These are phyloP conservation scores for Bubo scandiacus DNA, from an alignment of 2,113 vertebrate species.

Conservation along the genomic window DNA sequence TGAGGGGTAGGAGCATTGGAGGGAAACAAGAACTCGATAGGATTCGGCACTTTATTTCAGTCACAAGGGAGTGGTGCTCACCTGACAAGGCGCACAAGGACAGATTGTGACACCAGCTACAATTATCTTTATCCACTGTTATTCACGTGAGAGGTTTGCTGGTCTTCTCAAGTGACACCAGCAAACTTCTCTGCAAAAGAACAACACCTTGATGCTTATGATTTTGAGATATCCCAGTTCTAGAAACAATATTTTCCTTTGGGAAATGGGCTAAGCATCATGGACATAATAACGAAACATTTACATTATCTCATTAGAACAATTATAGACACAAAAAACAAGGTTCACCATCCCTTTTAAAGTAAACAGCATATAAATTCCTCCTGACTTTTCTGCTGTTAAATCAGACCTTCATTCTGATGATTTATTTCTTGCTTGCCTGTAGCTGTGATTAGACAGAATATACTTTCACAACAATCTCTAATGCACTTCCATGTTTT, in stretches of 20 bases:
- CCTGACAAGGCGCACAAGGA: background rate
- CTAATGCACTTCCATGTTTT: background rate
- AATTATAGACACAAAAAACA: background rate
- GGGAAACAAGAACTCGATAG: background rate
- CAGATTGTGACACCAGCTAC: background rate
- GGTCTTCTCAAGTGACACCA: background rate
- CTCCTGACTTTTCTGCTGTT: background rate
- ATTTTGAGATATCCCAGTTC: background rate
- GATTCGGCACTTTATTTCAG: background rate
- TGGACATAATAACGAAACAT: background rate
- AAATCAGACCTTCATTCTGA: background rate
- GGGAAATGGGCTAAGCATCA: background rate
- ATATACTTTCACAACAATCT: background rate
- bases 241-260: background rate
- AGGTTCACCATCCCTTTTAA: background rate
- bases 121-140: background rate
- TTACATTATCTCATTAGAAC: background rate
- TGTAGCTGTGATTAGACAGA: background rate
- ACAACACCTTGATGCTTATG: background rate
- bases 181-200: background rate
- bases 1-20: background rate
- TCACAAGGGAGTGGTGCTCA: background rate
- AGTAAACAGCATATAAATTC: background rate
- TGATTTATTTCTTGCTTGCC: slow-evolving; percentile 4
- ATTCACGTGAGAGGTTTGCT: background rate